Evolutionary conservation across 2,797 vertebrate genomes (phyloP), one percentile per base, ranked within the genome.

Genomic region (Anas acuta): DNA sequence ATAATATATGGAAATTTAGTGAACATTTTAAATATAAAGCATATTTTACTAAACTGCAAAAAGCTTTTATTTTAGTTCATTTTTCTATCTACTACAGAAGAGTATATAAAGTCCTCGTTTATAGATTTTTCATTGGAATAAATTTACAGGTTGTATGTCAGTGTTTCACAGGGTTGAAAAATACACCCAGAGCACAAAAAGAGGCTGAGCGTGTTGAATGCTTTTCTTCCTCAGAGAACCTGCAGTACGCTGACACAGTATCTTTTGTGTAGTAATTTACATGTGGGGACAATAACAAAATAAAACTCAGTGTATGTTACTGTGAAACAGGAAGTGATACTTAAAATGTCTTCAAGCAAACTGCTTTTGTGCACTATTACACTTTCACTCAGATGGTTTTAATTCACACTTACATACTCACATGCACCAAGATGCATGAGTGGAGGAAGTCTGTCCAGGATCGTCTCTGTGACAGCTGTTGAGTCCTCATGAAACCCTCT

Each of bases 131-230:
- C 23, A 12, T 21, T 70, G 74, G 60, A 90, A 62, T 91, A 79
- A 94, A 94, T 94, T 58, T 90, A 60, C 81, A 93, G 77, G 72
- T 82, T 95, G n/a, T 84, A 30, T 88, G 58, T 92, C 83, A 81
- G 70, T 89, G 75, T 89, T 96, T 85, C 87, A 81, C 87, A 62
- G 2, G 26, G 26, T 16, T 75, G 91, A 82, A 90, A 94, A 91
- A 95, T 62, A 91, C 2, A 3, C 92, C 57, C 66, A 87, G 58
- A 96, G 85, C 92, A 45, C 91, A 7, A 23, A 92, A 88, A 82
- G 91, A 92, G 69, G 16, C 65, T 95, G 87, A 78, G 58, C 25
- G 14, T 65, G 69, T 28, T 95, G 79, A 90, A 86, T 54, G 33
- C 70, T 76, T 78, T 95, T 84, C 76, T 90, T 90, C 71, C 88